Percentiles rank a stretch among this genome's conserved stretches.
These are phyloP conservation scores for Oreochromis grahami DNA, from an alignment of 2,797 vertebrate genomes.

Conservation along the genomic window DNA sequence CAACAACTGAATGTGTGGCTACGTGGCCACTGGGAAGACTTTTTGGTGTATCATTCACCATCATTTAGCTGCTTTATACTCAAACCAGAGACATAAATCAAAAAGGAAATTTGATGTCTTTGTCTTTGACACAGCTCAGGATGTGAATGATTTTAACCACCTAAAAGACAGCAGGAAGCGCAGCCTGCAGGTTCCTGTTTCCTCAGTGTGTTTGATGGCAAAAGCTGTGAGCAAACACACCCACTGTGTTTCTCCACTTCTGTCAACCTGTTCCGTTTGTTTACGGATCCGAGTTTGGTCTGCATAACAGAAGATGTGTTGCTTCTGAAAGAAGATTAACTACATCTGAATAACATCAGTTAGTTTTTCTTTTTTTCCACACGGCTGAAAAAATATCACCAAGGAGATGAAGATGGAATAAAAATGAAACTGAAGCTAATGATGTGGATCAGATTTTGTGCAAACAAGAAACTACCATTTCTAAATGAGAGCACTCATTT, in stretches of 20 bases:
- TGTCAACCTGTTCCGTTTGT: slow-evolving; percentile 18
- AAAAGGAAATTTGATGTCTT: slow-evolving; percentile 1
- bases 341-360: not conserved
- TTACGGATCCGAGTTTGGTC: not conserved
- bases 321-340: slow-evolving; percentile 2
- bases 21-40: not conserved
- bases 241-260: slow-evolving; percentile 8
- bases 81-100: not conserved
- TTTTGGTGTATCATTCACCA: not conserved
- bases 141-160: slow-evolving; percentile 15
- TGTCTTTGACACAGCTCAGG: not conserved
- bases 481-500: not conserved
- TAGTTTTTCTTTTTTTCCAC: not conserved
- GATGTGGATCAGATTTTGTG: not conserved
- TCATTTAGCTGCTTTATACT: not conserved
- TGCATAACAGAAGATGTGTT: not conserved
- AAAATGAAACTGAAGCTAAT: not conserved
- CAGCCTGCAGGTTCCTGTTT: slow-evolving; percentile 10
- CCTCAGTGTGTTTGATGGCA: slow-evolving; percentile 22
- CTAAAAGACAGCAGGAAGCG: slow-evolving; percentile 23
- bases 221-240: slow-evolving; percentile 30
- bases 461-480: not conserved
- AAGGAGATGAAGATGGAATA: not conserved
- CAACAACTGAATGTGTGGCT: not conserved
- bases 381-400: not conserved